Evolutionary conservation across 1,140 invertebrate genomes (phyloP).

Genomic region (Aphaenogaster floridana): DNA sequence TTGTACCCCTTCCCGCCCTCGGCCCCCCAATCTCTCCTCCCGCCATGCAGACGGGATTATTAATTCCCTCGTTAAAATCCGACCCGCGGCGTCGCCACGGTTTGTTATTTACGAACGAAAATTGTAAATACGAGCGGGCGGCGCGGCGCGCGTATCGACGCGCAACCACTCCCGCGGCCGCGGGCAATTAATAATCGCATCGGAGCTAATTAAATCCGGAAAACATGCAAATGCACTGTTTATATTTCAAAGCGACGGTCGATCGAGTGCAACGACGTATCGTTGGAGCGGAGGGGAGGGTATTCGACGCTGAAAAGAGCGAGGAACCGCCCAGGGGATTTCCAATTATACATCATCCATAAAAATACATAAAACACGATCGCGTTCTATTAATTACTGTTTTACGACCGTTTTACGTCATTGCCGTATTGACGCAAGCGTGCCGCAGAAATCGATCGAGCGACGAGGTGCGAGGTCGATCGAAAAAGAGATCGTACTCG

Average conservation of each 20-base stretch:
- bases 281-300: constrained; percentile 55
- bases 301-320: constrained; percentile 60
- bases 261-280: constrained; percentile 69
- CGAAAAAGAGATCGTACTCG: not conserved
- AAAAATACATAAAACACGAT: constrained; percentile 86
- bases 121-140: constrained; percentile 80
- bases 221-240: constrained; percentile 86
- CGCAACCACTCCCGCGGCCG: constrained; percentile 74
- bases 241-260: constrained; percentile 82
- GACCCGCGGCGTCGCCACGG: constrained; percentile 76
- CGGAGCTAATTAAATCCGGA: constrained; percentile 86
- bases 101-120: constrained; percentile 81
- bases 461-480: not conserved
- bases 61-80: constrained; percentile 80
- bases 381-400: constrained; percentile 81
- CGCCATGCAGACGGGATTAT: constrained; percentile 66
- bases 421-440: constrained; percentile 6
- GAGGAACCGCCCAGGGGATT: constrained; percentile 68
- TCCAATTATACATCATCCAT: constrained; percentile 83
- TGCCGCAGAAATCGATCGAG: not conserved
- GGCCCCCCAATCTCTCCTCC: constrained; percentile 34
- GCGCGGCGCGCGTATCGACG: constrained; percentile 70
- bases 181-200: constrained; percentile 85
- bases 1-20: not conserved
- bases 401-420: constrained; percentile 61